Evolutionary conservation across 2,888 invertebrate genomes (phyloP).

Genomic region (Eupithecia vulgata): DNA sequence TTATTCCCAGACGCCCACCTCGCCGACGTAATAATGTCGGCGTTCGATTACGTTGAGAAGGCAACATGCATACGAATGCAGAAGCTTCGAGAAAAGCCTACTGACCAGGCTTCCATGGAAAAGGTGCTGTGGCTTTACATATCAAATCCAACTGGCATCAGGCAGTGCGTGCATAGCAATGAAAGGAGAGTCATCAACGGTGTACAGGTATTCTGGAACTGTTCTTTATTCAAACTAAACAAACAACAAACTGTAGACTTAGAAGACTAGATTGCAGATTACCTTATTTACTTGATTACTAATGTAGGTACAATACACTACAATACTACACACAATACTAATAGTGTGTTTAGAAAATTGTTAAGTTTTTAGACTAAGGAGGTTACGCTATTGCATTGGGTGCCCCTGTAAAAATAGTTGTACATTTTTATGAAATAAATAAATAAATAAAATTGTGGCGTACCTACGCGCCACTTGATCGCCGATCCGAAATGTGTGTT

Average conservation of each 20-base stretch:
- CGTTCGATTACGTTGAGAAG: slow-evolving; percentile 74
- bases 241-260: not conserved
- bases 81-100: slow-evolving; percentile 67
- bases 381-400: no score
- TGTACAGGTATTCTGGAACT: slow-evolving; percentile 65
- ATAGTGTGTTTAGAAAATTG: no score
- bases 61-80: slow-evolving; percentile 73
- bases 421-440: no score
- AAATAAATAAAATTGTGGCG: no score
- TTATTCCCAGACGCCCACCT: slow-evolving; percentile 55
- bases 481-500: no score
- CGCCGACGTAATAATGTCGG: slow-evolving; percentile 60
- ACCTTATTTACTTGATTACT: no score
- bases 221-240: not conserved
- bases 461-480: no score
- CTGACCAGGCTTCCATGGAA: slow-evolving; percentile 62
- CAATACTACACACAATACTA: no score
- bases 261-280: not conserved
- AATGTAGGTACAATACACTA: no score
- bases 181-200: slow-evolving; percentile 64
- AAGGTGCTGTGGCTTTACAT: slow-evolving; percentile 73
- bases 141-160: slow-evolving; percentile 70
- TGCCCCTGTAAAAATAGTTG: no score
- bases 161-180: slow-evolving; percentile 77
- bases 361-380: no score